Evolutionary conservation across 1,140 invertebrate genomes (phyloP), one percentile per base, ranked within the genome.

Genomic region (Trialeurodes vaporariorum): DNA sequence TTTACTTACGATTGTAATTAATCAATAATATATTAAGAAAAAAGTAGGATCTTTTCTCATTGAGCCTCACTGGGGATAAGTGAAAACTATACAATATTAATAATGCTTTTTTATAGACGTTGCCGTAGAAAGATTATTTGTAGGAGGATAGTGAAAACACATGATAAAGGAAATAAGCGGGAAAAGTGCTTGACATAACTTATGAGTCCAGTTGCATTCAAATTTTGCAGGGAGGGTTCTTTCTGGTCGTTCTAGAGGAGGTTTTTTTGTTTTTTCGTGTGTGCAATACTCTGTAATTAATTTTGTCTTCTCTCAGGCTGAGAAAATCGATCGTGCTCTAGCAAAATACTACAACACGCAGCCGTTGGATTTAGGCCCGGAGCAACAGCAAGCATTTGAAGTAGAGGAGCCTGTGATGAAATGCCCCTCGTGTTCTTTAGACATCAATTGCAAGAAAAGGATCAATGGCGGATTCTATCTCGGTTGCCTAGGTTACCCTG

Each of bases 371-470:
- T 73, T 80, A 13, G 49, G 64, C 40, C 67, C 69, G 13, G 65
- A 73, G 25, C 63, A 71, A 63, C 63, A 71, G 58, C 25, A 61
- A 21, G 61, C 22, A 25, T 23, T 23, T 12, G 65, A 67, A 26
- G 60, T 62, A 12, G 63, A 67, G 25, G 68, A 77, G 73, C 65
- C 78, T 73, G 80, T 90, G 1, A 82, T 88, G 68, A 89, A 88
- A 72, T 96, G 94, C 79, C 86, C 88, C 0, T 86, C 86, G 72
- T 96, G 94, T 79, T 80, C 82, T 2, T 76, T 79, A 12, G 84
- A 87, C 59, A 87, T 96, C 84, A 76, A 82, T 0, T 68, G 95
- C 0, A 86, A 83, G 70, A 79, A 82, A 0, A 87, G 84, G 73
- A 84, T 85, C 75, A 83, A 85, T 59, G 78, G 77, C 34, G 86